Percentiles rank a stretch among this genome's conserved stretches.
phyloP scores from a whole-genome alignment of 64 coral and sea anemone genomes.

The Platygyra sinensis region DNA sequence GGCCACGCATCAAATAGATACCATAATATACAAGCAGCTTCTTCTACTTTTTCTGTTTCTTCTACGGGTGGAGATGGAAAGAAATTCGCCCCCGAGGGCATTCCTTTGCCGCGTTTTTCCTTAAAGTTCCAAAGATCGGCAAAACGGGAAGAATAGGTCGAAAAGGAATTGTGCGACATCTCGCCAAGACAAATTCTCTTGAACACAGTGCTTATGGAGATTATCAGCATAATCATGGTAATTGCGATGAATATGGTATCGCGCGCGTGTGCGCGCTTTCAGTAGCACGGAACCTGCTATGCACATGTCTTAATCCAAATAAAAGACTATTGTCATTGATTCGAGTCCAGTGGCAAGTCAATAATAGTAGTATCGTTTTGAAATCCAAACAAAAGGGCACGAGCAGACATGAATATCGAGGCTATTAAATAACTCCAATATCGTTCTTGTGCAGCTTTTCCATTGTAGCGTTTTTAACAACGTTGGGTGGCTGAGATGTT shows the following conservation, averaged over 20 bases:
- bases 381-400: slow-evolving; percentile 23
- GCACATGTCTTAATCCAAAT: slow-evolving; percentile 26
- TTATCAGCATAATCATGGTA: slow-evolving; percentile 4
- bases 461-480: neutral
- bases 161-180: neutral
- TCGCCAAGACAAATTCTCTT: neutral
- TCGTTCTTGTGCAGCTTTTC: neutral
- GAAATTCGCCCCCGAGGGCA: too few species aligned
- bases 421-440: neutral
- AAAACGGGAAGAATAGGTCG: neutral
- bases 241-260: neutral
- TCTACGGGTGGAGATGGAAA: neutral
- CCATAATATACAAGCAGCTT: too few species aligned
- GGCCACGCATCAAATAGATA: neutral
- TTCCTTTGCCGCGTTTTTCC: neutral
- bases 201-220: neutral
- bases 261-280: neutral
- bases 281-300: slow-evolving; percentile 23
- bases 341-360: neutral
- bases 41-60: neutral
- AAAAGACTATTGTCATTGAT: slow-evolving; percentile 12
- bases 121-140: neutral
- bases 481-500: too few species aligned
- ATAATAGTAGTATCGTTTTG: slow-evolving; percentile 17
- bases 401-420: slow-evolving; percentile 2